Evolutionary conservation across 2,888 invertebrate genomes (phyloP).

Genomic region (Tridacna crocea): DNA sequence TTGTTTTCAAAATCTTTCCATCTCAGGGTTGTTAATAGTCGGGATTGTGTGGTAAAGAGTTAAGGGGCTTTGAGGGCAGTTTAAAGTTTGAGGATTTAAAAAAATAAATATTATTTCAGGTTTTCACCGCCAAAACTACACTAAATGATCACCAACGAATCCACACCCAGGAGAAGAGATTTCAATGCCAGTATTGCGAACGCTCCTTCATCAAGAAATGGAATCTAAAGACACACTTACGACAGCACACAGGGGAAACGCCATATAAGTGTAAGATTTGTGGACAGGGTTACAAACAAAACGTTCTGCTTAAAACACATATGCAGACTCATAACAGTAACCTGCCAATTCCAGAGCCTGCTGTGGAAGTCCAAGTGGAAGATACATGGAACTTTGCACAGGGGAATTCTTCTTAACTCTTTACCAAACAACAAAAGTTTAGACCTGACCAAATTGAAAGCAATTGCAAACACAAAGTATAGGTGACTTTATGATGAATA

Average conservation of each 20-base stretch:
- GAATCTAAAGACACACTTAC: conserved; percentile 46
- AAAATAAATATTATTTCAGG: conserved; percentile 25
- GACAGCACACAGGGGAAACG: conserved; percentile 51
- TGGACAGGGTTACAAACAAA: conserved; percentile 51
- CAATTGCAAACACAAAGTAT: no score
- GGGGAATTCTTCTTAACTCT: no score
- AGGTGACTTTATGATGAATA: no score
- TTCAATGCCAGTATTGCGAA: conserved; percentile 39
- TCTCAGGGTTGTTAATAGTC: no score
- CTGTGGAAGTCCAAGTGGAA: neutral
- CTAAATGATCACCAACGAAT: conserved; percentile 40
- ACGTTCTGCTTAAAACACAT: conserved; percentile 47
- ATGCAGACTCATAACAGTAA: conserved; percentile 41
- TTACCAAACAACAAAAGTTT: no score
- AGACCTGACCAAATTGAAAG: no score
- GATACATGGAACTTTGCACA: no score
- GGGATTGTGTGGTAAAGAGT: no score
- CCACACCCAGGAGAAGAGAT: conserved; percentile 50
- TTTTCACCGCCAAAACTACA: conserved; percentile 43
- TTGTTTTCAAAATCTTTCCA: no score
- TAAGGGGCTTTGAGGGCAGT: no score
- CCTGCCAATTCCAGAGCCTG: neutral
- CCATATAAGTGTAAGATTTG: conserved; percentile 48
- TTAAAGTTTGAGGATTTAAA: no score
- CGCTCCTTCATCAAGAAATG: conserved; percentile 52